These are phyloP conservation scores for Orcinus orca DNA, from an alignment of 2,113 vertebrate species.

Conservation along the genomic window DNA sequence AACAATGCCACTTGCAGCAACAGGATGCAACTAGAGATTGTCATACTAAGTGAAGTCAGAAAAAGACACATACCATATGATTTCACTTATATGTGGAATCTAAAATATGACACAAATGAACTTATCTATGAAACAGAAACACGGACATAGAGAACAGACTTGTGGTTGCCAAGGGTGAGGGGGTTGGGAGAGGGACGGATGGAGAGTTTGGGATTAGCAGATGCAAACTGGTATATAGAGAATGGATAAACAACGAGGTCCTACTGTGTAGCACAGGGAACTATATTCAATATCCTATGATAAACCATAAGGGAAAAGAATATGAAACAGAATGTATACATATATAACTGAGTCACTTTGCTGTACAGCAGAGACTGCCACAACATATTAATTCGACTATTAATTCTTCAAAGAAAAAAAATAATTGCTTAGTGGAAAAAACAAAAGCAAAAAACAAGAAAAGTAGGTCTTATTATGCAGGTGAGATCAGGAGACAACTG, in stretches of 20 bases:
- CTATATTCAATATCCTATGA: background rate
- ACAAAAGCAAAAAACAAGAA: background rate
- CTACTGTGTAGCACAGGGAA: background rate
- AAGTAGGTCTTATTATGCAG: background rate
- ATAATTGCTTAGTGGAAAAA: background rate
- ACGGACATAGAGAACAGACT: background rate
- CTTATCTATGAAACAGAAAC: background rate
- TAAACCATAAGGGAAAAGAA: background rate
- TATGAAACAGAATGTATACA: background rate
- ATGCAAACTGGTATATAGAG: background rate
- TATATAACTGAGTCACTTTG: background rate
- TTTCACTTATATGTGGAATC: background rate
- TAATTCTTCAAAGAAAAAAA: too few relatives aligned
- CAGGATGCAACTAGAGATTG: background rate
- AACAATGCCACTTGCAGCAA: background rate
- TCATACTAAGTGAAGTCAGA: background rate
- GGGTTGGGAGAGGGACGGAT: background rate
- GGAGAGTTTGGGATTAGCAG: background rate
- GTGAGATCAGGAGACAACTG: background rate
- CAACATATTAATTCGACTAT: background rate
- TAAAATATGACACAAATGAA: background rate
- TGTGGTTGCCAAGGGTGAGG: background rate
- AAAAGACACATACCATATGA: background rate
- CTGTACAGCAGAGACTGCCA: background rate
- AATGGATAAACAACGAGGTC: background rate